Evolutionary conservation across 2,888 invertebrate genomes (phyloP), one percentile per base, ranked within the genome.

Genomic region (Ophraella communa): DNA sequence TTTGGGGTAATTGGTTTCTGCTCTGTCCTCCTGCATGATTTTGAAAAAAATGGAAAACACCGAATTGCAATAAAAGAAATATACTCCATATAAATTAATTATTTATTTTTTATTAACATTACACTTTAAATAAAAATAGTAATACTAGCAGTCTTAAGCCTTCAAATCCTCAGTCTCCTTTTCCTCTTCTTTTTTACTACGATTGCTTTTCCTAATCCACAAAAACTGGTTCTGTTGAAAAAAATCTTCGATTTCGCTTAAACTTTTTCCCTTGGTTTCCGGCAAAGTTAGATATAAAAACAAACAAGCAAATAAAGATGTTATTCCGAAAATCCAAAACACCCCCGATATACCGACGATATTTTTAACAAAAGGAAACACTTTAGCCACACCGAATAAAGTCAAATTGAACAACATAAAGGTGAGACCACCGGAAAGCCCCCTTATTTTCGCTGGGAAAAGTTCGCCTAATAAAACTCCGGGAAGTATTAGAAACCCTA

Each of bases 161-260:
- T 51, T 20, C 8, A 14, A 23, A 27, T n/a, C 8, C n/a, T 23
- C 49, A 24, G 27, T 51, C 49, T 51, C 17, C 8, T 7, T 39
- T 39, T 7, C 39, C 14, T 39, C 17, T 5, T 17, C 17, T 5
- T 39, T 39, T 14, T 39, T 17, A 4, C 5, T 14, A 39, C 39
- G 10, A 2, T n/a, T n/a, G 1, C 10, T 5, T 17, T 14, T 54
- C 11, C 49, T 42, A 7, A 85, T 78, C 90, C 90, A 90, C 61
- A 89, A 74, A 76, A 88, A 84, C 76, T 88, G 89, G 35, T 86
- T 81, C 71, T 88, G 88, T 72, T 88, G 86, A 76, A 92, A 92
- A 79, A 92, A 92, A 81, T 92, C 90, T 80, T 92, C 92, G 70
- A 92, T 92, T 80, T 92, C 88, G 58, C 88, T 84, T 44, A 92